Evolutionary conservation across 2,797 vertebrate genomes (phyloP), one percentile per base, ranked within the genome.

Genomic region (Cirrhinus mrigala): DNA sequence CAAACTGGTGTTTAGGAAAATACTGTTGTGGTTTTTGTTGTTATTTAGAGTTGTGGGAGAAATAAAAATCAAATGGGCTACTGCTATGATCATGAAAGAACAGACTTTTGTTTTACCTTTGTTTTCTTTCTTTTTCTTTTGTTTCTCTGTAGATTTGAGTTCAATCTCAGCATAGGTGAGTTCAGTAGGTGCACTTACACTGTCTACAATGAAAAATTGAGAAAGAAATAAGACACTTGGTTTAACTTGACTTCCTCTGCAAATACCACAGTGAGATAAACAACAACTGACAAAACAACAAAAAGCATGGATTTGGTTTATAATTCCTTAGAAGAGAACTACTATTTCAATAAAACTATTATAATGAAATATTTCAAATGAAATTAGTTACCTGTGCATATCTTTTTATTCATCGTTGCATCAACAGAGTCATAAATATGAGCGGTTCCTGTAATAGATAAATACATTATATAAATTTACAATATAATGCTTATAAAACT

Each of bases 141-240:
- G 15, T 58, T 77, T 37, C 18, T 77, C 37, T 33, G 27, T 33
- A 22, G 29, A 37, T 58, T 56, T 76, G 1, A 54, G 12, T 15
- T 77, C 50, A 56, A 77, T 37, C 48, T 77, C 74, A 58, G 74
- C 74, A 56, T 76, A 56, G 11, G 74, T 76, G 50, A 56, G 18
- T 3, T 76, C 74, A 76, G 40, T 40, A 40, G 27, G 12, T 0
- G 2, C 52, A 18, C 6, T 27, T 29, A 1, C 27, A 37, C 6
- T 0, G 16, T 56, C 74, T 74, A 74, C 44, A 50, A 9, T 18
- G 14, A 50, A 50, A 7, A 50, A 5, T 3, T 48, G 14, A 48
- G n/a, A n/a, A n/a, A 70, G 37, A 40, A 6, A 70, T 40, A n/a
- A n/a, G 10, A 44, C 37, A 44, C 22, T 14, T 40, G 40, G 40